Base-by-base conservation (phyloP, 2,113 vertebrate species). In the Tor tambroides region DNA sequence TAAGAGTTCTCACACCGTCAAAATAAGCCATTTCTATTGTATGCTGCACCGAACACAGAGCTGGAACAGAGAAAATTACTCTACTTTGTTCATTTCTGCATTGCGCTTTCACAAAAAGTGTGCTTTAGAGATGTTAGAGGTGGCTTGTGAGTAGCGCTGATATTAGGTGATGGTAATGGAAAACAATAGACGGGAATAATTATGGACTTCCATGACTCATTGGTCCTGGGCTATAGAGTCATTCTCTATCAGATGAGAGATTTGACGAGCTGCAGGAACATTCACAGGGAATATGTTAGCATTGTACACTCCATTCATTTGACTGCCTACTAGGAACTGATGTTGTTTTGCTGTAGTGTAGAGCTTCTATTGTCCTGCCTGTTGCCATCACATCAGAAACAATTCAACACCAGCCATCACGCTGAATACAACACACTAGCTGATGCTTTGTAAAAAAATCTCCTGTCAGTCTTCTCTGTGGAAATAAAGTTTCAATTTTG, bases 231-330 rank as follows among this genome's bases (percentile, higher is more conserved):
- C 41, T 67, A 17, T 49, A n/a, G 77, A 75, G 35, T 67, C 26
- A 14, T 49, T 35, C 28, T 54, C 46, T 71, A 51, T 71, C 14
- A 32, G 15, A 67, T 23, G 54, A 81, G 78, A 46, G 43, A 61
- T 76, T 65, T 81, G 77, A 88, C 83, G 79, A 88, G 65, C 75
- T 67, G 35, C 56, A 71, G 56, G 63, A 69, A 81, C 74, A 82
- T 35, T 59, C 69, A 82, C 77, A 43, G 43, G 35, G 5, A 41
- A 65, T 23, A 41, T 54, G 17, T 85, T 72, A 72, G 35, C 19
- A 41, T 54, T 82, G 21, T 46, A 35, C 0, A 15, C 63, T 87
- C 8, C 21, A 30, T 79, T 84, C 41, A 84, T 71, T 84, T 78
- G 30, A n/a, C n/a, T n/a, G n/a, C n/a, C n/a, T n/a, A n/a, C n/a